Conservation (phyloP, 1,140 invertebrate species). For the Portunus trituberculatus region DNA sequence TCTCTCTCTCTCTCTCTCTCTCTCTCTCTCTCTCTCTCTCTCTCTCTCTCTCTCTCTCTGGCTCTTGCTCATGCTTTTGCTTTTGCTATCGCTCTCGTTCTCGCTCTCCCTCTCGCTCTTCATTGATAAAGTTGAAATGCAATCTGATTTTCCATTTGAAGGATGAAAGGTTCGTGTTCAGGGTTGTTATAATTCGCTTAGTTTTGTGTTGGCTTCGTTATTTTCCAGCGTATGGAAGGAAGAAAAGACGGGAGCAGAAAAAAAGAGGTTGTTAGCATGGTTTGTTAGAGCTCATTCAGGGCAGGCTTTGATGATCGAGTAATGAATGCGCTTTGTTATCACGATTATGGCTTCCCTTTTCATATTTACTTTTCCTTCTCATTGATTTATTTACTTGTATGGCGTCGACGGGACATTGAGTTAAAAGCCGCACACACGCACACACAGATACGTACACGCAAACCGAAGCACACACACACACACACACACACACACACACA, state of each 20-base stretch:
- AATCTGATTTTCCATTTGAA: not conserved
- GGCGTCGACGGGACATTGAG: too few species aligned
- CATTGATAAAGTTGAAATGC: not conserved
- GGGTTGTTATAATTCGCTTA: slow-evolving; percentile 1
- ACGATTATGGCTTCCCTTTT: not conserved
- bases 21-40: slow-evolving; percentile 12
- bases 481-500: not conserved
- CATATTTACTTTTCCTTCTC: too few species aligned
- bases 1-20: too few species aligned
- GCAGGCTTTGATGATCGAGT: not conserved
- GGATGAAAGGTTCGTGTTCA: not conserved
- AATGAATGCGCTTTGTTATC: not conserved
- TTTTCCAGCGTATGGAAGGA: not conserved
- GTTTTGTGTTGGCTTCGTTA: slow-evolving; percentile 2
- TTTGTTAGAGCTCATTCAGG: not conserved
- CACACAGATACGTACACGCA: slow-evolving; percentile 21
- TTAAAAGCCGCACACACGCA: not conserved
- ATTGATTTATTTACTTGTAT: not conserved
- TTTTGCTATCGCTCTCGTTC: too few species aligned
- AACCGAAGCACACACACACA: slow-evolving; percentile 8
- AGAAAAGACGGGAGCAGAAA: not conserved
- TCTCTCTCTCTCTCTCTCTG: too few species aligned
- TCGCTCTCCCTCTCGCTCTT: not conserved
- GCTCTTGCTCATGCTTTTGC: not conserved
- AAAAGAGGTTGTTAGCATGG: not conserved